Percentiles rank a stretch among this genome's conserved stretches.
Evolutionary conservation across 2,797 vertebrate species (phyloP).

Genomic region (Halcyon badia): DNA sequence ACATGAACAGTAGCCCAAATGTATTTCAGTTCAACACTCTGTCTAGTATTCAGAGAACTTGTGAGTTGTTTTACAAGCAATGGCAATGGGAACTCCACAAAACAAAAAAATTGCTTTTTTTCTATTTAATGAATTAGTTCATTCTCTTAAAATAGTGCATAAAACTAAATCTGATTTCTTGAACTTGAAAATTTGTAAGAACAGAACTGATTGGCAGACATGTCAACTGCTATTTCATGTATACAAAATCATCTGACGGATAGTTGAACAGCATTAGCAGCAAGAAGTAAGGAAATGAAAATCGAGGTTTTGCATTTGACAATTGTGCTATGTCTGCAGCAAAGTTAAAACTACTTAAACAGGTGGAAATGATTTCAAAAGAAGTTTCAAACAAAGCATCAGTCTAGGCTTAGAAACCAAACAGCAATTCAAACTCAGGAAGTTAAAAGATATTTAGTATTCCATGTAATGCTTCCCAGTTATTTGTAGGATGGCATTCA

Average conservation of each 20-base stretch:
- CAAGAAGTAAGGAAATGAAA: constrained; percentile 21
- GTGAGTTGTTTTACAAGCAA: not conserved
- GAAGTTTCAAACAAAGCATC: constrained; percentile 40
- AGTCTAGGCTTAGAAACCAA: not conserved
- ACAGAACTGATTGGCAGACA: not conserved
- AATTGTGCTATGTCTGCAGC: not conserved
- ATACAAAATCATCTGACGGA: constrained; percentile 13
- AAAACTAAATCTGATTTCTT: not conserved
- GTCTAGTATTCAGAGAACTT: not conserved
- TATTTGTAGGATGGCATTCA: constrained; percentile 15
- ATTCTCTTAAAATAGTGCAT: not conserved
- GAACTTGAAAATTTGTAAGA: not conserved
- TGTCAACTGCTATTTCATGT: not conserved
- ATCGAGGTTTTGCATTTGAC: constrained; percentile 36
- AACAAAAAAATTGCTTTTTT: not conserved
- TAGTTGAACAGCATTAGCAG: not conserved
- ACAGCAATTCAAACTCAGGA: not conserved
- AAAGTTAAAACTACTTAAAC: constrained; percentile 48
- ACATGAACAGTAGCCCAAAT: rapidly evolving
- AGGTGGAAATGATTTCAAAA: constrained; percentile 45
- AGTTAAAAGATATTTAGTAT: constrained; percentile 13
- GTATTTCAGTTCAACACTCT: not conserved
- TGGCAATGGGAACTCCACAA: not conserved
- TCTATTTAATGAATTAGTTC: not conserved
- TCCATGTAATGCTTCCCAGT: not conserved